A percentile compares a stretch with the other conserved stretches of the same genome.
These are phyloP conservation scores for Manis crassicaudata DNA, from an alignment of 2,797 vertebrate genomes.

Conservation along the genomic window DNA sequence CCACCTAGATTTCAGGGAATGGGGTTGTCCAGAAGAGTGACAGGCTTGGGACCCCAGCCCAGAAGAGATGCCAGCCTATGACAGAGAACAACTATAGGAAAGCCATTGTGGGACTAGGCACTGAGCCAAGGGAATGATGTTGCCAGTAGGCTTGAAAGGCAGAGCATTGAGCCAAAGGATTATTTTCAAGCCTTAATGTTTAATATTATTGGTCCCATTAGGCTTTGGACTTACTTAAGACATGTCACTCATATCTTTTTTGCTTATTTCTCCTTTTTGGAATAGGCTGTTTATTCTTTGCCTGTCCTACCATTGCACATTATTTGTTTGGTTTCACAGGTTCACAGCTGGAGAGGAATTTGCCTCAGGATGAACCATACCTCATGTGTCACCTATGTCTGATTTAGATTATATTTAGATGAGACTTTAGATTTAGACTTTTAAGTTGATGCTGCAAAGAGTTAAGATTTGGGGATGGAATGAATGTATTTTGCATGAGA, in stretches of 20 bases:
- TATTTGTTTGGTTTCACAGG: not conserved
- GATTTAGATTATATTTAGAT: conserved; percentile 9
- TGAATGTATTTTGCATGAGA: not conserved
- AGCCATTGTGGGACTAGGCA: not conserved
- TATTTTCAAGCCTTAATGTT: not conserved
- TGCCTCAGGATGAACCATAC: not conserved
- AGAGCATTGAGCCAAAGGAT: not conserved
- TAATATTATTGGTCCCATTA: not conserved
- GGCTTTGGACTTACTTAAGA: not conserved
- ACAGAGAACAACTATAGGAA: not conserved
- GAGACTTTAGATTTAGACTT: not conserved
- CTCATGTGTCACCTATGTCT: not conserved
- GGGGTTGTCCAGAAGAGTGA: not conserved
- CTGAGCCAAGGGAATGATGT: not conserved
- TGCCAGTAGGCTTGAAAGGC: not conserved
- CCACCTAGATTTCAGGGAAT: not conserved
- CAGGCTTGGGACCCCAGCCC: not conserved
- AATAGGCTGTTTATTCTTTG: not conserved
- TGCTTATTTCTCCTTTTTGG: not conserved
- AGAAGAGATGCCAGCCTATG: not conserved
- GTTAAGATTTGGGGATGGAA: not conserved
- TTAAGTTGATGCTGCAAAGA: not conserved
- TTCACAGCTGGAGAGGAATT: not conserved
- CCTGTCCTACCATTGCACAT: not conserved
- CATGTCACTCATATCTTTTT: not conserved